These are phyloP conservation scores for Ptychoptera contaminata DNA, from an alignment of 2,888 invertebrate species.

Conservation along the genomic window DNA sequence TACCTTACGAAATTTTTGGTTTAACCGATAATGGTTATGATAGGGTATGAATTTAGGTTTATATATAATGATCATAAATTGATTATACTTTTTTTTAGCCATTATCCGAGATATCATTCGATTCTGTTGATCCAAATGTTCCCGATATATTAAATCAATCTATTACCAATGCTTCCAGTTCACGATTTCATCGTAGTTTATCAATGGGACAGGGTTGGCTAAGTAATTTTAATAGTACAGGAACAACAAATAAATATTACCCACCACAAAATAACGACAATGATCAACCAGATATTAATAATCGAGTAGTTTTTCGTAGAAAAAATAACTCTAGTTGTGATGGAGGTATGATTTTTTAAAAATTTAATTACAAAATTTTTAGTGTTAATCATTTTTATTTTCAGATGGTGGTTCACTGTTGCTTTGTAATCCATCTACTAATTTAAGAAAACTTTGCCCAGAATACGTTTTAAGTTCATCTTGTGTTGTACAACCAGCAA, in stretches of 20 bases:
- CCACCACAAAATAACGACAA: not conserved
- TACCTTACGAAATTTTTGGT: conserved; percentile 30
- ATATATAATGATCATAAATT: too few relatives aligned
- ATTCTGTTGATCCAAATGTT: conserved; percentile 28
- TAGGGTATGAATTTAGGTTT: conserved; percentile 18
- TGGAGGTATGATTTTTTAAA: conserved; percentile 5
- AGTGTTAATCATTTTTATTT: not conserved
- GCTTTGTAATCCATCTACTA: conserved; percentile 77
- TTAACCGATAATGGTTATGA: conserved; percentile 27
- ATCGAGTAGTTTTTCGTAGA: conserved; percentile 36
- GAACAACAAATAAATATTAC: not conserved
- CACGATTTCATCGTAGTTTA: conserved; percentile 63
- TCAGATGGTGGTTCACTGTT: conserved; percentile 32
- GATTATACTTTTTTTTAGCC: conserved; percentile 17
- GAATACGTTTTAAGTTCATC: conserved; percentile 35
- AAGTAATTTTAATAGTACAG: conserved; percentile 1
- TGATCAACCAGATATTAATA: not conserved
- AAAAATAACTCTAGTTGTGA: conserved; percentile 58
- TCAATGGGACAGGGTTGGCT: conserved; percentile 61
- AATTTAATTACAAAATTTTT: not conserved
- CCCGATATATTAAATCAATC: conserved; percentile 22
- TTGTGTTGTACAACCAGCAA: conserved; percentile 22
- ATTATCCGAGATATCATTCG: conserved; percentile 29
- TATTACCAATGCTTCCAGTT: conserved; percentile 16
- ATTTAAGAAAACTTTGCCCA: conserved; percentile 64